Evolutionary conservation across 2,888 invertebrate species (phyloP).

Genomic region (Drosophila buzzatii): DNA sequence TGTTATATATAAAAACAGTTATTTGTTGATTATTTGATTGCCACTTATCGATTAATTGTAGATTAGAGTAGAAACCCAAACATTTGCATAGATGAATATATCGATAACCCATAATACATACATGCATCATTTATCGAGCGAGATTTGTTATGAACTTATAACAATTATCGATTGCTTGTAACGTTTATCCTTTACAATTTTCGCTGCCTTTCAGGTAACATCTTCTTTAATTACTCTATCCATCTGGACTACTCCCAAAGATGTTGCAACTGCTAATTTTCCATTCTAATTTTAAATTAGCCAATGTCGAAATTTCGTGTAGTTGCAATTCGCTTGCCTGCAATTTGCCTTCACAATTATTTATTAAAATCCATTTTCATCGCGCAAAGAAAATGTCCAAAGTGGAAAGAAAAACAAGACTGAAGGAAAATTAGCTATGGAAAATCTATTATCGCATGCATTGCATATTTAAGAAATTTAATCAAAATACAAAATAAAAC

Average conservation of each 20-base stretch:
- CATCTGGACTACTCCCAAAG: neutral
- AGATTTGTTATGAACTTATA: neutral
- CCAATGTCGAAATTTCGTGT: neutral
- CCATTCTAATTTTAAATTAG: neutral
- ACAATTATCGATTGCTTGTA: neutral
- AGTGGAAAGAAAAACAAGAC: neutral
- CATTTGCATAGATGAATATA: no score
- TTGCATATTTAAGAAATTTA: no score
- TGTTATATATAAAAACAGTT: no score
- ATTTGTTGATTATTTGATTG: no score
- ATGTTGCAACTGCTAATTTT: neutral
- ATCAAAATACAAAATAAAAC: no score
- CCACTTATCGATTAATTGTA: neutral
- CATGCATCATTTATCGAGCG: neutral
- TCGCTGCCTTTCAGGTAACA: neutral
- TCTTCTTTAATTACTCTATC: neutral
- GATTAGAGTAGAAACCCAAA: neutral
- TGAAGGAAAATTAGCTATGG: neutral
- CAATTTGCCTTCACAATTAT: neutral
- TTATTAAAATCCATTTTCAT: constrained; percentile 7
- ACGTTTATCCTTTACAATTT: neutral
- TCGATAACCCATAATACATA: no score
- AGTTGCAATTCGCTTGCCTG: neutral
- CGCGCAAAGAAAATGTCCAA: no score
- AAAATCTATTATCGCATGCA: neutral